Base-by-base conservation (phyloP, 2,113 vertebrate genomes). In the Ramphastos sulfuratus region DNA sequence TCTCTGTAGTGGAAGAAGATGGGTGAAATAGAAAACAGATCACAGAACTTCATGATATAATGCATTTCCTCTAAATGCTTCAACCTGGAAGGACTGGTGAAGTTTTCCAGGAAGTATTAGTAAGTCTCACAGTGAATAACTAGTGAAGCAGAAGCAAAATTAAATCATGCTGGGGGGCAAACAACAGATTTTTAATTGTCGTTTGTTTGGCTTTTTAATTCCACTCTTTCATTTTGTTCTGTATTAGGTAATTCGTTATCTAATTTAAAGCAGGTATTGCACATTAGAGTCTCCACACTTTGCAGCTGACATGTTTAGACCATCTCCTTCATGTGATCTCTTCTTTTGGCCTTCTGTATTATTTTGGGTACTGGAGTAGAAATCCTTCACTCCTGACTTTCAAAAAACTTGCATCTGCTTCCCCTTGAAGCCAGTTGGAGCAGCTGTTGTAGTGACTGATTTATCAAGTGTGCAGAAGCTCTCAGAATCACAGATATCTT, bases 191-290 rank as follows among this genome's bases (percentile, higher is more conserved):
- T 92, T 78, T 81, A 67, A 63, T 46, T 66, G 28, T 20, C 3
- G 0, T 63, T 18, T 59, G 42, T 17, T 35, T 59, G 31, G 0
- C 5, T 35, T 75, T 78, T 87, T 87, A 71, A 82, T 89, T 84
- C 76, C 46, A 75, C 25, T 73, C 20, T 90, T 56, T 87, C 70
- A 27, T 94, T 87, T 93, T 56, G 64, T 27, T 74, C 17, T 37
- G 37, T 52, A 42, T 92, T 96, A 94, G 46, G 50, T 82, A 94
- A 95, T 64, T 85, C 6, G 1, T 94, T 95, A 91, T 67, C 75
- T 93, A 93, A 82, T 92, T 89, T 73, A 81, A 71, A 82, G 37
- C 33, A 81, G 56, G 64, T n/a, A 80, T 64, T 65, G 67, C 4
- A 2, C 0, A 0, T 58, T 83, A 63, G 20, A 71, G 19, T 81